Base-by-base conservation (phyloP, 2,888 invertebrate species). In the Melangyna quadrimaculata region DNA sequence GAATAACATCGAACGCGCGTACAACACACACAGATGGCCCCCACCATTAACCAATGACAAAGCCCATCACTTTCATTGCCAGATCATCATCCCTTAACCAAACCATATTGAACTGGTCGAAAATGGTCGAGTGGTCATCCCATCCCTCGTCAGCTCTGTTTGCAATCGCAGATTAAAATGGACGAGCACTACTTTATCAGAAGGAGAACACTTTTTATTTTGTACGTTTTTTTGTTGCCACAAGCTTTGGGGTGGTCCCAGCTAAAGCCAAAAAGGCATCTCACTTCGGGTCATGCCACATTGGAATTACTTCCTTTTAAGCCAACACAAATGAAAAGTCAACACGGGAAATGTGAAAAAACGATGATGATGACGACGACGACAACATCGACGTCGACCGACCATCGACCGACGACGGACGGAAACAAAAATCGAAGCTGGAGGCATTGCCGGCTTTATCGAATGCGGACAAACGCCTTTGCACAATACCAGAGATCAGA, bases 41-140 rank as follows among this genome's bases (percentile, higher is more conserved):
- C 69, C 77, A 73, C 72, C 75, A 86, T 78, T 86, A 78, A 77
- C 77, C 86, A 77, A 80, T 86, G 80, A 86, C 86, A 86, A 86
- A 86, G 73, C 80, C 86, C 77, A 86, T 80, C 80, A 86, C 69
- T 86, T 86, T 86, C 73, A 73, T 70, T 80, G 80, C 73, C 77
- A 86, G 77, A 80, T 86, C 77, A 81, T 86, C 80, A 73, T 78
- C 77, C 86, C 73, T 80, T 73, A 73, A 69, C 80, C 77, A 53
- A 77, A 72, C 80, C 75, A 67, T 84, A 84, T 80, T 79, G 84
- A 84, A 45, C 67, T 72, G 69, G 37, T 78, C 29, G 48, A 73
- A 59, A 29, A 35, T 32, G 48, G 51, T 72, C 53, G 53, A 73
- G 61, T 14, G 55, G 22, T 57, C 27, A 37, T 37, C 17, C 17